Evolutionary conservation across 2,797 vertebrate genomes (phyloP), one percentile per base, ranked within the genome.

Genomic region (Paguma larvata): DNA sequence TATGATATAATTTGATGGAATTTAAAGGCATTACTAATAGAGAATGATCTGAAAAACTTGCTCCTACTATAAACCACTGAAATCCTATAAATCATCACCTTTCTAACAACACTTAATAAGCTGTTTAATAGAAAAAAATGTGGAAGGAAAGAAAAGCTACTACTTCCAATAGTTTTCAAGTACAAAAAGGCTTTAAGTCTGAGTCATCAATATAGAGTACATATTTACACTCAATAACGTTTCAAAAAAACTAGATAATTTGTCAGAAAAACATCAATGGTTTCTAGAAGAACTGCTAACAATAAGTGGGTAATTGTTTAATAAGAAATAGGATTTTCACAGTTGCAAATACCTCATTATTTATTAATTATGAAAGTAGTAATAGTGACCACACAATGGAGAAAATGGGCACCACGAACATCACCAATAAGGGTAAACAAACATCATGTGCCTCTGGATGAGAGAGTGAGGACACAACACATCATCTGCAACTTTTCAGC

Each of bases 1-100:
- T 86, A 80, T 94, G 48, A 93, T 21, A 93, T n/a, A 75, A 93
- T 68, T 79, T 94, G 48, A 93, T 21, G 91, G 38, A 75, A 93
- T 68, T 79, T 72, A 77, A n/a, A 72, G 25, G 27, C 13, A 88
- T 62, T 80, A 68, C 5, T 91, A 14, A 67, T 10, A 92, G 7
- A 44, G 2, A 19, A 67, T 63, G 3, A 91, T 67, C 70, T 87
- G 5, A 46, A 73, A 77, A 95, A 97, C 6, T 41, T 93, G 34
- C 34, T 75, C 62, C 1, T 63, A 91, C n/a, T 5, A 59, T 32
- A 96, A 93, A 53, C 18, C 9, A 70, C 16, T 73, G 19, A 84
- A 87, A 90, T 85, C 12, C 6, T 46, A 3, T 21, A 79, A 85
- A 51, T 67, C 18, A 46, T 51, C n/a, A 48, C 30, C 77, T 78